Percentiles rank a stretch among this genome's conserved stretches.
Conservation (phyloP, 2,113 vertebrate genomes). For the Sardina pilchardus region DNA sequence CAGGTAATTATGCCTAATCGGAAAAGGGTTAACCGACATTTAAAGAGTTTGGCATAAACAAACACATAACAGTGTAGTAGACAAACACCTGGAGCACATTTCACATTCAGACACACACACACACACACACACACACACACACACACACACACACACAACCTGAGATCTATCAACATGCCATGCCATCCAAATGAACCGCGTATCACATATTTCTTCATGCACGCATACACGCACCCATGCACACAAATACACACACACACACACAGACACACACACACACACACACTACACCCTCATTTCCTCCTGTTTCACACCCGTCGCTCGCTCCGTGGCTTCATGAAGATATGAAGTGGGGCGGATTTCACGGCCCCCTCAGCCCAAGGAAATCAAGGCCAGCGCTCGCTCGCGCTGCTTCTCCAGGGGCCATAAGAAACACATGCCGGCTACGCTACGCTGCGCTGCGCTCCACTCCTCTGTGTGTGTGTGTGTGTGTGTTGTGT, state of each 20-base stretch:
- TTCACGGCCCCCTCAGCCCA: conserved; percentile 38
- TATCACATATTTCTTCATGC: conserved; percentile 8
- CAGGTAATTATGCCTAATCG: neutral
- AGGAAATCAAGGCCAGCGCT: conserved; percentile 49
- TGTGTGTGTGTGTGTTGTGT: neutral
- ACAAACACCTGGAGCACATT: conserved; percentile 12
- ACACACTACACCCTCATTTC: conserved; percentile 19
- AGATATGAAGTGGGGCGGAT: conserved; percentile 57
- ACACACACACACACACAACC: conserved; percentile 33
- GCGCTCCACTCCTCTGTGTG: neutral
- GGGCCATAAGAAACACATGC: neutral
- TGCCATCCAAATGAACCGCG: neutral
- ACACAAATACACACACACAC: neutral
- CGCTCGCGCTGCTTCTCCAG: neutral
- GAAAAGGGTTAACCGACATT: neutral
- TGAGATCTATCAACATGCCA: conserved; percentile 12
- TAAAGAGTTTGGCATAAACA: neutral
- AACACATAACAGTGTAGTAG: neutral
- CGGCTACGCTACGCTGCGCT: neutral
- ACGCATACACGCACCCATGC: neutral
- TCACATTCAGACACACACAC: neutral
- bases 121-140: neutral
- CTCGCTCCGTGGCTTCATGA: conserved; percentile 48
- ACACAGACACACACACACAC: conserved; percentile 15
- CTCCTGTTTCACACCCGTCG: conserved; percentile 46